phyloP scores from a whole-genome alignment of 2,797 vertebrate species.

The Pitangus sulphuratus region DNA sequence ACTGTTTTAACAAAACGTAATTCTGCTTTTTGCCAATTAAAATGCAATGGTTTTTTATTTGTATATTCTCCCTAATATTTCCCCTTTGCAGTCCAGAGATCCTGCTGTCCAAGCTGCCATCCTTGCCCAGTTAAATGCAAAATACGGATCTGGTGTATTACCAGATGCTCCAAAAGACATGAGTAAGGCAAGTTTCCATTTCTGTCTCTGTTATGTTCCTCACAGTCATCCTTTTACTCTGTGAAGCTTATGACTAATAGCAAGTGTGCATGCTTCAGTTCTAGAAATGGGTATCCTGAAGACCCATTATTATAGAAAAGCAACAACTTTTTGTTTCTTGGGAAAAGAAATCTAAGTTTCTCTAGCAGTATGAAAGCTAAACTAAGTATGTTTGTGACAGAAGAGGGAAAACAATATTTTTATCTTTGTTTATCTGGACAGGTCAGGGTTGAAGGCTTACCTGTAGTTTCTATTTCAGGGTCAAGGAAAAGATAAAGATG shows the following conservation, averaged over 20 bases:
- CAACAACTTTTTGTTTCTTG: background rate
- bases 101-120: slow-evolving; percentile 98
- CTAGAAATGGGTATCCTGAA: background rate
- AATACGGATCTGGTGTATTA: slow-evolving; percentile 91
- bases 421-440: background rate
- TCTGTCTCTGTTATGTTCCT: background rate
- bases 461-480: slow-evolving; percentile 74
- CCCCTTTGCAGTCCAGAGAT: slow-evolving; percentile 87
- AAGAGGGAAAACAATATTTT: background rate
- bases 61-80: background rate
- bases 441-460: background rate
- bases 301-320: background rate
- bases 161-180: slow-evolving; percentile 83
- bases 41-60: background rate
- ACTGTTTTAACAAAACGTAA: background rate
- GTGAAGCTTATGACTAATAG: background rate
- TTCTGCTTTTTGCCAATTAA: background rate
- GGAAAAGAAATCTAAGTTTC: background rate
- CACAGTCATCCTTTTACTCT: background rate
- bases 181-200: slow-evolving; percentile 81
- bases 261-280: background rate
- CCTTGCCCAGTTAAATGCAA: slow-evolving; percentile 96
- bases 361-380: background rate
- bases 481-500: slow-evolving; percentile 90
- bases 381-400: background rate